phyloP scores from a whole-genome alignment of 2,797 vertebrate species.

The Gymnothorax javanicus region DNA sequence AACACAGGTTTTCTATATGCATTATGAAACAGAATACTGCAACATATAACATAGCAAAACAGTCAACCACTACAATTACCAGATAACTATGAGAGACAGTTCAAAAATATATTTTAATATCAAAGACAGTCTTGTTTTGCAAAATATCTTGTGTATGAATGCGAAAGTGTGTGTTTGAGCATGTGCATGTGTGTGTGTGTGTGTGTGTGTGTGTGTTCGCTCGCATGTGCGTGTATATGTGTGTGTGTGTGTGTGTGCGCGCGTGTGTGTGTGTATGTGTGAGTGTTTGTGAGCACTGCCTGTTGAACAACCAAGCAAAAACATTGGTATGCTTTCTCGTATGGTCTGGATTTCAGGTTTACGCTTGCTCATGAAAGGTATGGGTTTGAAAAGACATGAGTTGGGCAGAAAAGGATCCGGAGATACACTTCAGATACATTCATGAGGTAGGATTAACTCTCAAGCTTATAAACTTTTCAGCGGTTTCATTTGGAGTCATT shows the following conservation, averaged over 20 bases:
- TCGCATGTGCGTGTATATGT: too few relatives aligned
- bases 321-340: not conserved
- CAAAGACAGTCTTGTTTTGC: too few relatives aligned
- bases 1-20: not conserved
- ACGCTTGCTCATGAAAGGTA: not conserved
- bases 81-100: not conserved
- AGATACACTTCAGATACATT: not conserved
- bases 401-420: not conserved
- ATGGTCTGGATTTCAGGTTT: not conserved
- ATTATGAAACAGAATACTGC: not conserved
- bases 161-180: too few relatives aligned
- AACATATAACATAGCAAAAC: not conserved
- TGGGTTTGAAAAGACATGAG: too few relatives aligned
- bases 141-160: too few relatives aligned
- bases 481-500: not conserved
- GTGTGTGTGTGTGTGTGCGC: too few relatives aligned
- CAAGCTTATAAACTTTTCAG: not conserved
- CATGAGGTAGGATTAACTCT: not conserved
- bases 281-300: not conserved
- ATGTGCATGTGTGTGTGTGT: too few relatives aligned
- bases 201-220: too few relatives aligned
- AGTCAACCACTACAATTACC: not conserved
- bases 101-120: too few relatives aligned
- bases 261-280: not conserved
- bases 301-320: not conserved